A percentile compares a stretch with the other conserved stretches of the same genome.
Evolutionary conservation across 2,888 invertebrate species (phyloP).

Genomic region (Tyria jacobaeae): DNA sequence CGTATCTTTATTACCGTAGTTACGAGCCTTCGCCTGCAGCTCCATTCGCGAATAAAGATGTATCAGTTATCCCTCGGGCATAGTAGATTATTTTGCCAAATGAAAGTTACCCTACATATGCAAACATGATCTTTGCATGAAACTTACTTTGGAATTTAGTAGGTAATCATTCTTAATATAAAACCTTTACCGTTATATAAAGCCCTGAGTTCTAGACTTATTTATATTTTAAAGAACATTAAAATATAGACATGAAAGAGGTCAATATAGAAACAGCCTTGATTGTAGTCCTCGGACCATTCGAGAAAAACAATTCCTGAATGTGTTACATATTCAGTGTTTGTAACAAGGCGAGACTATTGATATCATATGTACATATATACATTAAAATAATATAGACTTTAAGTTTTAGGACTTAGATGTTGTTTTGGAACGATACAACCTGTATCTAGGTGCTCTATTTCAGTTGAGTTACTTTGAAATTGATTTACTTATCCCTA

Average conservation of each 20-base stretch:
- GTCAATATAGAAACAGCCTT: neutral
- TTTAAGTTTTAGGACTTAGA: neutral
- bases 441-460: slow-evolving; percentile 10
- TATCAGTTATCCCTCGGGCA: too few relatives aligned
- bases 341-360: slow-evolving; percentile 6
- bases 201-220: too few relatives aligned
- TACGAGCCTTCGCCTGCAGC: too few relatives aligned
- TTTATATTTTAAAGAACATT: too few relatives aligned
- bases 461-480: slow-evolving; percentile 2
- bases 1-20: too few relatives aligned
- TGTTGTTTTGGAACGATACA: slow-evolving; percentile 13
- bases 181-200: too few relatives aligned
- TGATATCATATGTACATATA: slow-evolving; percentile 3
- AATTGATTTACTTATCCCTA: neutral
- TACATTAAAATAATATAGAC: neutral
- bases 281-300: neutral
- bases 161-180: too few relatives aligned
- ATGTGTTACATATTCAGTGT: neutral
- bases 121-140: too few relatives aligned
- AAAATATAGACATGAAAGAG: neutral
- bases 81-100: too few relatives aligned
- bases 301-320: neutral
- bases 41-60: too few relatives aligned
- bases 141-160: too few relatives aligned
- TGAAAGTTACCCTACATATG: too few relatives aligned